Base-by-base conservation (phyloP, 2,888 invertebrate genomes). In the Gerris lacustris region DNA sequence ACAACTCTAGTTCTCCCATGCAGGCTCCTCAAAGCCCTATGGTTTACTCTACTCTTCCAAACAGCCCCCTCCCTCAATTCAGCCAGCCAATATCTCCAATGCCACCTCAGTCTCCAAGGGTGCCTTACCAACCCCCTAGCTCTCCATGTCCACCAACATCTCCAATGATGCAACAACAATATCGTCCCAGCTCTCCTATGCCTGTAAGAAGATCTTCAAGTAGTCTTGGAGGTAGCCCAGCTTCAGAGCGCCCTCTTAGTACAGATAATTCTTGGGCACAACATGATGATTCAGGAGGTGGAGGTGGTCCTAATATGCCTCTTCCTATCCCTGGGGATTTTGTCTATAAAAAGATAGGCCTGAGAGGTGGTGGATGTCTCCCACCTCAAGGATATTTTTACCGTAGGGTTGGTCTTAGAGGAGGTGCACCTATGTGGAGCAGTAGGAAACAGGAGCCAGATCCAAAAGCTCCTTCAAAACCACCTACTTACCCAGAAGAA, bases 231-330 rank as follows among this genome's bases (percentile, higher is more conserved):
- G 83, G 82, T 72, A 83, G 84, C 62, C 83, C 83, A 6, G 83
- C 84, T 80, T 84, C 85, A 0, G 86, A 86, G 73, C 79, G 86
- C 70, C 86, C 86, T 0, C 84, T 83, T 70, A 85, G 85, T 76
- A 83, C 84, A 0, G 86, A 86, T 75, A 86, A 85, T 78, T 85
- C 85, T 6, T 78, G 82, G 64, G 84, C 84, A 17, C 74, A 73
- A 63, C 72, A 73, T 66, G 74, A 72, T 4, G 75, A 80, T 79
- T 69, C 80, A 79, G 66, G 78, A 77, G 69, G 69, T 66, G 67
- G 73, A 55, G 69, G 72, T 72, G 73, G 71, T 18, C 15, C n/a
- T n/a, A 9, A 9, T 64, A 55, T 11, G 43, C 66, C 72, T 66
- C 69, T 74, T 45, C 68, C 72, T 55, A 68, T 72, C 67, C 66